Conservation (phyloP, 2,888 invertebrate genomes). For the Plutella xylostella region DNA sequence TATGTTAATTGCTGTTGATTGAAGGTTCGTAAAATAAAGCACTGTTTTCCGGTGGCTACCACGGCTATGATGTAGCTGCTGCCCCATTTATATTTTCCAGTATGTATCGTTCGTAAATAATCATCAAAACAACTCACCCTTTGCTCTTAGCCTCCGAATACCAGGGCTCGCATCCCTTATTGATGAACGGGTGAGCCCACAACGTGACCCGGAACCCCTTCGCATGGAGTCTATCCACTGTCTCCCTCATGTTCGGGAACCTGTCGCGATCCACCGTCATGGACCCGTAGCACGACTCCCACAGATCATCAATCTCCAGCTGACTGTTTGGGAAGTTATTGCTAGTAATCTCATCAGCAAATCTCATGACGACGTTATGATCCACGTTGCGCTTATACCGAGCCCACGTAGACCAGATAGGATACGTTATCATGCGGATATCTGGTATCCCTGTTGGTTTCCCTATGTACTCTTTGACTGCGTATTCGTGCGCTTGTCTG, state of each 20-base stretch:
- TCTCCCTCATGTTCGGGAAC: conserved; percentile 67
- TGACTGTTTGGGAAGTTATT: conserved; percentile 65
- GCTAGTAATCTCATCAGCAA: conserved; percentile 58
- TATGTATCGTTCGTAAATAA: neutral
- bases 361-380: conserved; percentile 55
- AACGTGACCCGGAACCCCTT: conserved; percentile 70
- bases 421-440: conserved; percentile 64
- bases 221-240: conserved; percentile 43
- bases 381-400: conserved; percentile 66
- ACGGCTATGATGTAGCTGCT: too few relatives aligned
- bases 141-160: conserved; percentile 40
- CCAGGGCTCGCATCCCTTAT: conserved; percentile 65
- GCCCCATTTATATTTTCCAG: too few relatives aligned
- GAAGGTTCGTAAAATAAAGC: too few relatives aligned
- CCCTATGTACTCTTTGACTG: conserved; percentile 68
- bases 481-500: conserved; percentile 70
- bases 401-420: conserved; percentile 78
- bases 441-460: conserved; percentile 70
- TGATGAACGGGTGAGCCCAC: conserved; percentile 76
- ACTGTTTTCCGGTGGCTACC: too few relatives aligned
- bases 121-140: neutral
- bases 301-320: conserved; percentile 74
- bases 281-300: conserved; percentile 75
- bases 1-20: too few relatives aligned
- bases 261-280: conserved; percentile 54